Conservation (phyloP, 2,888 invertebrate species). For the Cloeon dipterum region DNA sequence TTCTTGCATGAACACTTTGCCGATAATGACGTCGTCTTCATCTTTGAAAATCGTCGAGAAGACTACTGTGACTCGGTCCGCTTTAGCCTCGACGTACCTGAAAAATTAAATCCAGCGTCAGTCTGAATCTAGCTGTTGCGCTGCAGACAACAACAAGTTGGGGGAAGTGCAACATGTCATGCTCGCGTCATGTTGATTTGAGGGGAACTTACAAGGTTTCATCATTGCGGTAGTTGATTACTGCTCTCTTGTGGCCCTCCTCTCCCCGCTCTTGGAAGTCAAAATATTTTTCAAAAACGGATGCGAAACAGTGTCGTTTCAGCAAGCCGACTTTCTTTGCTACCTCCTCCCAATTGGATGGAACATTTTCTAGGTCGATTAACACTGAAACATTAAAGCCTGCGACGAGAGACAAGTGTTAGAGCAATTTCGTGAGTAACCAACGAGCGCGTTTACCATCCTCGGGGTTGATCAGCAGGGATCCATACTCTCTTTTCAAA, state of each 20-base stretch:
- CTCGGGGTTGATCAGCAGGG: slow-evolving; percentile 61
- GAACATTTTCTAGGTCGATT: slow-evolving; percentile 80
- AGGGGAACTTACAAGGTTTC: slow-evolving; percentile 91
- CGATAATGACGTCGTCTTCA: slow-evolving; percentile 94
- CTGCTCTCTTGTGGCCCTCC: slow-evolving; percentile 77
- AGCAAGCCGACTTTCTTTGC: slow-evolving; percentile 83
- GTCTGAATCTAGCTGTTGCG: no score
- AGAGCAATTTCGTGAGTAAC: no score
- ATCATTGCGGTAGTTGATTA: slow-evolving; percentile 95
- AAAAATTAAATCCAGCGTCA: slow-evolving; percentile 3
- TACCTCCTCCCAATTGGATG: slow-evolving; percentile 66
- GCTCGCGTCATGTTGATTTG: no score
- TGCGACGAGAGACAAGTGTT: slow-evolving; percentile 16
- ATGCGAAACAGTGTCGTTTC: slow-evolving; percentile 97
- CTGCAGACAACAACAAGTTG: background rate
- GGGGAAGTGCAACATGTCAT: slow-evolving; percentile 1
- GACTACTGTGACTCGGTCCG: slow-evolving; percentile 95
- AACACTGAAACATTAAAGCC: slow-evolving; percentile 89
- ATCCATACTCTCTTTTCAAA: slow-evolving; percentile 78
- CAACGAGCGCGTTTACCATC: slow-evolving; percentile 53
- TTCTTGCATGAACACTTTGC: slow-evolving; percentile 99
- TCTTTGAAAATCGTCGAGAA: slow-evolving; percentile 98
- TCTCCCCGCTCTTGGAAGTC: slow-evolving; percentile 88
- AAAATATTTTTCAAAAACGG: slow-evolving; percentile 98
- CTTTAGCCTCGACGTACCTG: slow-evolving; percentile 94